A percentile compares a stretch with the other conserved stretches of the same genome.
Evolutionary conservation across 2,888 invertebrate genomes (phyloP).

Genomic region (Agrochola lychnidis): DNA sequence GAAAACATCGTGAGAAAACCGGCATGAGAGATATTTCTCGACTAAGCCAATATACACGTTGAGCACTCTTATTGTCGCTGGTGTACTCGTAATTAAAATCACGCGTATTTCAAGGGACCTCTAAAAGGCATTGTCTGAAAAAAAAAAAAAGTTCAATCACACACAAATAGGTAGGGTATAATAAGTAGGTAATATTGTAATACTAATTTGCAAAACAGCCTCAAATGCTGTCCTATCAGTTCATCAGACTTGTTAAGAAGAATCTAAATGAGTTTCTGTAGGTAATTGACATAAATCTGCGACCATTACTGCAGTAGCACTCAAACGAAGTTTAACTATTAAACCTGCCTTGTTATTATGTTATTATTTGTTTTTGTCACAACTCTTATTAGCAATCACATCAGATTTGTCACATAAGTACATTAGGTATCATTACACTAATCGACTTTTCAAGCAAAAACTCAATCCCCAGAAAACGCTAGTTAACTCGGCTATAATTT

Average conservation of each 20-base stretch:
- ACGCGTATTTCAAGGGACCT: background rate
- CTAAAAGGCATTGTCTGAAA: background rate
- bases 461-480: slow-evolving; percentile 33
- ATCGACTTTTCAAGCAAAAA: slow-evolving; percentile 45
- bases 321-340: slow-evolving; percentile 1
- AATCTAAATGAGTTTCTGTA: background rate
- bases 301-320: slow-evolving; percentile 13
- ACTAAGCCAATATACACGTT: background rate
- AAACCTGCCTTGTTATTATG: slow-evolving; percentile 24
- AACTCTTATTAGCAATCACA: slow-evolving; percentile 29
- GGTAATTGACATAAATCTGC: background rate
- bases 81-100: background rate
- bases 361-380: slow-evolving; percentile 33
- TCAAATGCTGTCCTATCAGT: background rate
- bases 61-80: background rate
- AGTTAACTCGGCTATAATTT: slow-evolving; percentile 62
- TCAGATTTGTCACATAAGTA: slow-evolving; percentile 36
- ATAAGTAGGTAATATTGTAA: background rate
- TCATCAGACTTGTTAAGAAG: background rate
- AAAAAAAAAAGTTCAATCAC: background rate
- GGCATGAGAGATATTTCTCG: no score
- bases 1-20: no score
- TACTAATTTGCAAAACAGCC: background rate
- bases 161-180: no score
- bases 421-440: slow-evolving; percentile 37